Conservation (phyloP, 64 coral and sea anemone species). For the Actinia equina region DNA sequence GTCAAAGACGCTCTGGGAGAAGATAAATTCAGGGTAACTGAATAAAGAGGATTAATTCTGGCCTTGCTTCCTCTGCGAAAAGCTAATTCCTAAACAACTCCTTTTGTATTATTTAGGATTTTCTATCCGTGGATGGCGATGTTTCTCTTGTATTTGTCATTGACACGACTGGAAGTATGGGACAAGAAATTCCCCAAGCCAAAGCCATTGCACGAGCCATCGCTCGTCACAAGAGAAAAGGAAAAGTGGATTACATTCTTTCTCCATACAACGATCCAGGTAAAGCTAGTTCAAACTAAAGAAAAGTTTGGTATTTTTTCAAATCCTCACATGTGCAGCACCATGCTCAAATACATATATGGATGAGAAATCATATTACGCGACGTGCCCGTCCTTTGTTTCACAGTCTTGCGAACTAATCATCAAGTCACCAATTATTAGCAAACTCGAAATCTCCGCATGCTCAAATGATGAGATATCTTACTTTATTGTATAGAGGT, state of each 20-base stretch:
- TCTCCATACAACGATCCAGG: constrained; percentile 54
- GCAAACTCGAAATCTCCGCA: too few species aligned
- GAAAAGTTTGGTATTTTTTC: neutral
- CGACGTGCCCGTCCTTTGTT: too few species aligned
- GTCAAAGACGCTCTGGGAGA: constrained; percentile 12
- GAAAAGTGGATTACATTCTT: constrained; percentile 55
- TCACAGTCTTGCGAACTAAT: too few species aligned
- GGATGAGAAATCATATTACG: too few species aligned
- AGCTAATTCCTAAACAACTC: neutral
- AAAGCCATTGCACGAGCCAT: constrained; percentile 27
- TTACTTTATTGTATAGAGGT: too few species aligned
- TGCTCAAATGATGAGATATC: too few species aligned
- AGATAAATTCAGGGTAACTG: constrained; percentile 4
- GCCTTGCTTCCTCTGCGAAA: too few species aligned
- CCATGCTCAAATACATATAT: too few species aligned
- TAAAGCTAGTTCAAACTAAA: neutral
- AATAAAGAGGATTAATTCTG: neutral
- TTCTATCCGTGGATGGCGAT: constrained; percentile 44
- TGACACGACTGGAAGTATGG: constrained; percentile 57
- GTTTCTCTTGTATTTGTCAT: constrained; percentile 53
- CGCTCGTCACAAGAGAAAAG: constrained; percentile 31
- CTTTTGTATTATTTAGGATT: neutral
- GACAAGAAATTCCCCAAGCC: constrained; percentile 22
- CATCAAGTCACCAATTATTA: too few species aligned
- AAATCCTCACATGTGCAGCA: neutral